Conservation (phyloP, 2,888 invertebrate genomes). For the Mesorhabditis belari region DNA sequence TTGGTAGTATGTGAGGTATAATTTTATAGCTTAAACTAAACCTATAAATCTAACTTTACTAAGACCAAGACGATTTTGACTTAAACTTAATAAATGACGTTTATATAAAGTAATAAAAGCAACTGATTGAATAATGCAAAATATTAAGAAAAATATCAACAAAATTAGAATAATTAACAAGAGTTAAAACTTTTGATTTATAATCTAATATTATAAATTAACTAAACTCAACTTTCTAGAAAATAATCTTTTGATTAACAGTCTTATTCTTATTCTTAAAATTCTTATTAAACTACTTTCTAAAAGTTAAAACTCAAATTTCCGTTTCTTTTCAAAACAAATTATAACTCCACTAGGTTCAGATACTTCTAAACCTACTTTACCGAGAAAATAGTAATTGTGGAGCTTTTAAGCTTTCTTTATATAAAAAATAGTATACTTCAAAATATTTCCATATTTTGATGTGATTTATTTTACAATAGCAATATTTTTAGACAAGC, state of each 20-base stretch:
- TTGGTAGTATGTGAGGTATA: background rate
- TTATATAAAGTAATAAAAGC: conserved; percentile 44
- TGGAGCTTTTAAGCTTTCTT: no score
- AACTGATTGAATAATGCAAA: conserved; percentile 34
- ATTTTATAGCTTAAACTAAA: conserved; percentile 29
- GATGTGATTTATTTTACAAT: background rate
- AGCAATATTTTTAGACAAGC: conserved; percentile 58
- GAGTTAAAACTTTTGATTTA: conserved; percentile 33
- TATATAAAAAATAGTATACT: no score
- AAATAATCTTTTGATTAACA: conserved; percentile 35
- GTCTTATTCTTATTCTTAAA: conserved; percentile 13
- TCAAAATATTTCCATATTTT: background rate
- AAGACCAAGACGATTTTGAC: conserved; percentile 40
- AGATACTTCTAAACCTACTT: conserved; percentile 44
- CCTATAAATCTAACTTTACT: conserved; percentile 38
- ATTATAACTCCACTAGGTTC: conserved; percentile 29
- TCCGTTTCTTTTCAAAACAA: conserved; percentile 38
- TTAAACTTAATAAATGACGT: conserved; percentile 30
- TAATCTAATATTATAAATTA: conserved; percentile 34
- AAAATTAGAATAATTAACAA: conserved; percentile 24
- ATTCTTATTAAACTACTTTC: conserved; percentile 37
- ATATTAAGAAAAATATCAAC: conserved; percentile 23
- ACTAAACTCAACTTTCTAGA: conserved; percentile 28
- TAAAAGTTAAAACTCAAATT: conserved; percentile 28
- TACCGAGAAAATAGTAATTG: conserved; percentile 10